Evolutionary conservation across 1,140 invertebrate species (phyloP).

Genomic region (Spodoptera litura): DNA sequence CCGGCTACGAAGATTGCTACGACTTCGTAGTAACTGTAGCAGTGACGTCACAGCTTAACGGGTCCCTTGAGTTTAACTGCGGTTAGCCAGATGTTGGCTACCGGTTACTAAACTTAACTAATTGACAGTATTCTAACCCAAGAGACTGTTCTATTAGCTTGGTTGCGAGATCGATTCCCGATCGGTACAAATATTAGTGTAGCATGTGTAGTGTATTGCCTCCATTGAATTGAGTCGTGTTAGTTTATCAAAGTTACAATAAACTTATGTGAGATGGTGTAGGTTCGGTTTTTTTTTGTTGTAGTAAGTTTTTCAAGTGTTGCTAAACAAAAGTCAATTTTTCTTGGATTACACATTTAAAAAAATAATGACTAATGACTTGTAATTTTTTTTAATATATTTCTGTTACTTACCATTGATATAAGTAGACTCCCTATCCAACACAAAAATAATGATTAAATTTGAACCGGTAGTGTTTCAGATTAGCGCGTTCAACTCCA

Average conservation of each 20-base stretch:
- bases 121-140: conserved; percentile 4
- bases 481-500: too few species aligned
- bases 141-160: not conserved
- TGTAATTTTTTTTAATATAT: too few species aligned
- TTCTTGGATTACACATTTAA: too few species aligned
- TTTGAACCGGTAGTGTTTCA: too few species aligned
- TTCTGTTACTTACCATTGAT: too few species aligned
- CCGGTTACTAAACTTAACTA: conserved; percentile 7
- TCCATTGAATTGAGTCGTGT: not conserved
- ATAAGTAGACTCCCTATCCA: too few species aligned
- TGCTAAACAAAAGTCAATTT: too few species aligned
- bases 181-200: not conserved
- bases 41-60: conserved; percentile 11
- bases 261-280: not conserved
- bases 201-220: not conserved
- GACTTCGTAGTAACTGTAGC: conserved; percentile 8
- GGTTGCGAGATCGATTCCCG: not conserved
- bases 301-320: too few species aligned
- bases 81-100: conserved; percentile 5
- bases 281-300: too few species aligned
- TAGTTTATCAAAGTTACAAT: not conserved
- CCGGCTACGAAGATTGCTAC: not conserved
- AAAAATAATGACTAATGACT: too few species aligned
- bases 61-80: not conserved
- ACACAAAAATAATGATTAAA: too few species aligned